Conservation (phyloP, 2,113 vertebrate genomes). For the Phrynosoma platyrhinos region DNA sequence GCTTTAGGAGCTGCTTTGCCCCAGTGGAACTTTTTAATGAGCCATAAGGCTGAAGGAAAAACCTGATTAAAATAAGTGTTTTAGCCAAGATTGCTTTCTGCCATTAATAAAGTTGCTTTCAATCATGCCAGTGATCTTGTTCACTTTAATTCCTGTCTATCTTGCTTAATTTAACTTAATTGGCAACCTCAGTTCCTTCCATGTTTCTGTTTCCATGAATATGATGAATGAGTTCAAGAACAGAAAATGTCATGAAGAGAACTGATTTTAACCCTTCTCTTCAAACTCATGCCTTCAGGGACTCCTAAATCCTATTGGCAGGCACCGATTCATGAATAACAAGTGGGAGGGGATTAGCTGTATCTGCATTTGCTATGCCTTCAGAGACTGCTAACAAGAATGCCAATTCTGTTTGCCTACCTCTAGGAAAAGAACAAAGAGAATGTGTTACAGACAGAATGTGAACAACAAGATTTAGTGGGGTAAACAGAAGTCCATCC, state of each 20-base stretch:
- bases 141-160: constrained; percentile 44
- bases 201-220: constrained; percentile 45
- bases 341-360: constrained; percentile 66
- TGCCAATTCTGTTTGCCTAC: constrained; percentile 44
- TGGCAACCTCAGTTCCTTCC: constrained; percentile 46
- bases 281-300: constrained; percentile 40
- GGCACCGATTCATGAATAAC: constrained; percentile 57
- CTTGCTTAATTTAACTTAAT: constrained; percentile 64
- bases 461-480: constrained; percentile 59
- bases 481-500: constrained; percentile 60
- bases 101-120: constrained; percentile 62
- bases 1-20: constrained; percentile 52
- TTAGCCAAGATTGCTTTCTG: constrained; percentile 39
- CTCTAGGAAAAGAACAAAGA: constrained; percentile 62
- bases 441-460: constrained; percentile 44
- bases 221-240: constrained; percentile 45
- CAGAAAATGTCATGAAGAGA: constrained; percentile 45
- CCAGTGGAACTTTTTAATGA: constrained; percentile 48
- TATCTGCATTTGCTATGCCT: constrained; percentile 54
- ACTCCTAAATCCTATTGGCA: constrained; percentile 64
- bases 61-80: constrained; percentile 62
- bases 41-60: constrained; percentile 32
- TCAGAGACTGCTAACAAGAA: constrained; percentile 60
- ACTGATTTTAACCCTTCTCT: constrained; percentile 66
- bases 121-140: constrained; percentile 43